Evolutionary conservation across 2,113 vertebrate species (phyloP), one percentile per base, ranked within the genome.

Genomic region (Petroica traversi): DNA sequence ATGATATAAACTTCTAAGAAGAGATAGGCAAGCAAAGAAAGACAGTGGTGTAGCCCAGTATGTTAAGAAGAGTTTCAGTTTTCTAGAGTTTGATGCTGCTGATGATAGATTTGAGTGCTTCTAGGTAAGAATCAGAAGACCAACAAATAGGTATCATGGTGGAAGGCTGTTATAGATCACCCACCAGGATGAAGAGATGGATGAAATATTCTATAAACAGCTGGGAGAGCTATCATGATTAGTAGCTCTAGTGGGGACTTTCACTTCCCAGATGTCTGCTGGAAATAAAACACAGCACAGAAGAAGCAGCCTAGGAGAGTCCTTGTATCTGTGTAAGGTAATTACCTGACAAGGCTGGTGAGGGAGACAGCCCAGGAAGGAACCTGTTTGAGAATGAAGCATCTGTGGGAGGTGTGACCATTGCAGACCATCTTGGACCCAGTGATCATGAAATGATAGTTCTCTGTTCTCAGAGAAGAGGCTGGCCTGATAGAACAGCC

Each of bases 401-500:
- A 29, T 57, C 7, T 63, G 19, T 45, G 41, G 8, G 15, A 41
- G 19, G 5, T 43, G 13, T 38, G 28, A 29, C 71, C 19, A 23
- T 45, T 90, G 41, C 41, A 69, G 36, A 48, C 15, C 57, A 38
- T 18, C 28, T 45, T 23, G 19, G 17, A 63, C 17, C 12, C 1
- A n/a, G 19, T 8, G 9, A 38, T 78, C 11, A 51, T 11, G 4
- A 64, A 71, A 77, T 38, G 1, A 22, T 9, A 11, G 14, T 20
- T 57, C 71, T 71, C 2, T 4, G 14, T 22, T 34, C 19, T 48
- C 11, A 5, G 33, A 45, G 16, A 58, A 38, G 9, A 77, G 33
- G 4, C 0, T 0, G 19, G 17, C 16, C 25, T 9, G 12, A 16
- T 19, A n/a, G 48, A 43, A 36, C 26, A 57, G 23, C 5, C 26